Evolutionary conservation across 2,113 vertebrate species (phyloP).

Genomic region (Neolamprologus variostigma): DNA sequence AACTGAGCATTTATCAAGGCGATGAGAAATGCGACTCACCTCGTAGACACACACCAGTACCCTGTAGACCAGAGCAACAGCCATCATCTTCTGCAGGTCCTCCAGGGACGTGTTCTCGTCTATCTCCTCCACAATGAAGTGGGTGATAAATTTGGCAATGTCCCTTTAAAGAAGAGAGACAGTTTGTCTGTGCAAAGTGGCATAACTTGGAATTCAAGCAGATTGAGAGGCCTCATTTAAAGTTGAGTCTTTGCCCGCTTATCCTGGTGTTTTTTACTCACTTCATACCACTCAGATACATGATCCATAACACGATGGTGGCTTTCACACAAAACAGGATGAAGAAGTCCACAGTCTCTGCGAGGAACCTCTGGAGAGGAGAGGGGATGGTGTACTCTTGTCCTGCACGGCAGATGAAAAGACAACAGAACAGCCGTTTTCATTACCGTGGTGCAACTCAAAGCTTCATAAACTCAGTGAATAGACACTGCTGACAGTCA

Average conservation of each 20-base stretch:
- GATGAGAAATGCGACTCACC: conserved; percentile 62
- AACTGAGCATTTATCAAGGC: not conserved
- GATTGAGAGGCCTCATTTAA: not conserved
- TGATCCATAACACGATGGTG: conserved; percentile 87
- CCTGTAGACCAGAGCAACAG: conserved; percentile 90
- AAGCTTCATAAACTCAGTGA: not conserved
- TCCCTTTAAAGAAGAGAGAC: conserved; percentile 74
- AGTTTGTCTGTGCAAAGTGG: not conserved
- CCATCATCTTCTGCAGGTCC: conserved; percentile 96
- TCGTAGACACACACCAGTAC: conserved; percentile 92
- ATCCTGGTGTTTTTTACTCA: conserved; percentile 67
- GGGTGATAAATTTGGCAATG: conserved; percentile 90
- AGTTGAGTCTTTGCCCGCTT: not conserved
- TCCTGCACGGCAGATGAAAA: conserved; percentile 62
- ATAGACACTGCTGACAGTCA: not conserved
- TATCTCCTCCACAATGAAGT: conserved; percentile 96
- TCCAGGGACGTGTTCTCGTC: conserved; percentile 95
- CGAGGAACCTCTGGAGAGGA: conserved; percentile 86
- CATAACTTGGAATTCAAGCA: not conserved
- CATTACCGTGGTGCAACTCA: not conserved
- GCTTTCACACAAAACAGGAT: conserved; percentile 95
- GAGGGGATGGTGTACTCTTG: conserved; percentile 88
- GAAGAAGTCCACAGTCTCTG: conserved; percentile 93
- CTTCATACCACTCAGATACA: conserved; percentile 96
- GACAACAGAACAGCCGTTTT: not conserved